Evolutionary conservation across 2,797 vertebrate genomes (phyloP), one percentile per base, ranked within the genome.

Genomic region (Gymnopithys bicolor): DNA sequence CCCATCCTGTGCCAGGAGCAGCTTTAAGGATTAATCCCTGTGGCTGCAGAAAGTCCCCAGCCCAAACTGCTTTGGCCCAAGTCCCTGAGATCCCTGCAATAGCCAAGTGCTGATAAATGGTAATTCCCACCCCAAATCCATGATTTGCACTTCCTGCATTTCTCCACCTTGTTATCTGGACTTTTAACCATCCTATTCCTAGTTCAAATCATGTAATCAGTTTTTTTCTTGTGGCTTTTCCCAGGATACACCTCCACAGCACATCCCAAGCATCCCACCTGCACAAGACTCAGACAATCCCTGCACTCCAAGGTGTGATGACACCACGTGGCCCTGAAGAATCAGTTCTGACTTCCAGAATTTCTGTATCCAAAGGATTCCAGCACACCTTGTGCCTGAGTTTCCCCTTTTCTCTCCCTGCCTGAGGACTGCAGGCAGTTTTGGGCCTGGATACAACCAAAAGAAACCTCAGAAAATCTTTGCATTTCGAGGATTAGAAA

Each of bases 101-200:
- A 62, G 71, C 21, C 22, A 33, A 80, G 43, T 16, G 37, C 37
- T 6, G 21, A 27, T 7, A 56, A 82, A 73, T 18, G 41, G 51
- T 2, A 70, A 76, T 41, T 87, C 85, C 59, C 43, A 66, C 46
- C 23, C 15, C 48, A 76, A 91, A 69, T 4, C 62, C 74, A 64
- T 1, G 1, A 33, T 45, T 60, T 82, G 55, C 60, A 16, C 18
- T 83, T 4, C 46, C 5, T 70, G 51, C 41, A 13, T 52, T 77
- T 82, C 13, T 33, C 39, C 43, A 21, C 62, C 1, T 1, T 2
- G 11, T 1, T 21, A 76, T 2, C 19, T 0, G 0, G 4, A 14
- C 66, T 53, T 83, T 74, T 25, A 24, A 76, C 68, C 18, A 66
- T 32, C 43, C 9, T 19, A 56, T 68, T 2, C 3, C 25, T 24